phyloP scores from a whole-genome alignment of 2,888 invertebrate species.

The Steinernema carpocapsae region DNA sequence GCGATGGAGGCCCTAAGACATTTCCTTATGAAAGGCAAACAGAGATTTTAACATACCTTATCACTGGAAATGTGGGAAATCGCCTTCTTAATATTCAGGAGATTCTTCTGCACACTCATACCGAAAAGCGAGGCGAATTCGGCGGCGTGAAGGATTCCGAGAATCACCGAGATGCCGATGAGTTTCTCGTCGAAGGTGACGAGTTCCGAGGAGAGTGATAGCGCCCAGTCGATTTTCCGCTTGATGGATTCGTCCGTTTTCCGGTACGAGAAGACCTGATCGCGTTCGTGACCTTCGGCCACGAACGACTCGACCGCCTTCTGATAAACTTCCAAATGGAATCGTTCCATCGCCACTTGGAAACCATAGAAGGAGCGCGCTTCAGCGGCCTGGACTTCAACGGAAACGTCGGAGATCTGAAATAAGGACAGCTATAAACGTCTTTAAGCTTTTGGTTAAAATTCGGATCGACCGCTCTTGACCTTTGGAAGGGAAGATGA shows the following conservation, averaged over 20 bases:
- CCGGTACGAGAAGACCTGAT: neutral
- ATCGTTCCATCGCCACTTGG: slow-evolving; percentile 23
- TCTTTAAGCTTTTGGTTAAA: too few relatives aligned
- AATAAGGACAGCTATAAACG: neutral
- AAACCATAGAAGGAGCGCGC: slow-evolving; percentile 22
- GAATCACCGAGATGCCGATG: slow-evolving; percentile 17
- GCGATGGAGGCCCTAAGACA: slow-evolving; percentile 7
- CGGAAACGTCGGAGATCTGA: slow-evolving; percentile 10
- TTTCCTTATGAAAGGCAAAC: neutral
- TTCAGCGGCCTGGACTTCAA: slow-evolving; percentile 6
- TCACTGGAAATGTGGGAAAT: slow-evolving; percentile 4
- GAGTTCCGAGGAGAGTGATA: slow-evolving; percentile 1
- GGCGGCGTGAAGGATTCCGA: slow-evolving; percentile 17
- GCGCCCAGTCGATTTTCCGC: slow-evolving; percentile 24
- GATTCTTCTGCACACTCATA: slow-evolving; percentile 5
- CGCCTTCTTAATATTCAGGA: slow-evolving; percentile 27
- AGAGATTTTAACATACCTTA: neutral
- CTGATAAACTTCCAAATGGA: slow-evolving; percentile 22
- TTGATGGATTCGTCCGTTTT: neutral
- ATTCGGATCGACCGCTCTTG: too few relatives aligned
- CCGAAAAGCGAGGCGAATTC: slow-evolving; percentile 14
- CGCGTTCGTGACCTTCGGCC: slow-evolving; percentile 21
- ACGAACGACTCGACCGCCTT: slow-evolving; percentile 24
- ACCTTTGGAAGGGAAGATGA: too few relatives aligned
- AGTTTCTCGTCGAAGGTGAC: slow-evolving; percentile 10